Conservation (phyloP, 2,797 vertebrate species). For the Pipistrellus pygmaeus region DNA sequence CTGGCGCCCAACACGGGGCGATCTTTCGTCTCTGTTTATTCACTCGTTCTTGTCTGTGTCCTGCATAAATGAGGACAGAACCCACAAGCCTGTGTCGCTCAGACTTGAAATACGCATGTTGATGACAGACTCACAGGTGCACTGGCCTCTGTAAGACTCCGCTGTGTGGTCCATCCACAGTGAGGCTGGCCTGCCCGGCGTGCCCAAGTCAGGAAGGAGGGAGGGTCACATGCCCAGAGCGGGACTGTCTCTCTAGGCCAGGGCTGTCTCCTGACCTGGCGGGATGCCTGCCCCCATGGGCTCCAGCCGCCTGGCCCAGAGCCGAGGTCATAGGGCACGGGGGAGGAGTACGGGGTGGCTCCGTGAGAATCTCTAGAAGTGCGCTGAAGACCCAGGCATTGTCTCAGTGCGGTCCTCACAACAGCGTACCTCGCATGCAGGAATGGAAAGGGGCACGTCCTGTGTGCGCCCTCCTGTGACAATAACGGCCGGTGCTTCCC, state of each 20-base stretch:
- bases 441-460: neutral
- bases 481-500: neutral
- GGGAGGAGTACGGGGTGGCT: neutral
- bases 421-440: neutral
- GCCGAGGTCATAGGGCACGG: neutral
- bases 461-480: neutral
- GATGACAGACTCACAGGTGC: neutral
- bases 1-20: neutral
- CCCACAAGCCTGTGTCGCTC: neutral
- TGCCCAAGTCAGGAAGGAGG: no score
- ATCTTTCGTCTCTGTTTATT: conserved; percentile 1
- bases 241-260: neutral
- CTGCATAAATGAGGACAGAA: conserved; percentile 21
- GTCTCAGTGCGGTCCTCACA: neutral
- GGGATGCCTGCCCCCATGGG: neutral
- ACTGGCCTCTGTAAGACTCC: neutral
- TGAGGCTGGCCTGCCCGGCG: neutral
- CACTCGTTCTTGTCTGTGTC: neutral
- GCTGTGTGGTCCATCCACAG: neutral
- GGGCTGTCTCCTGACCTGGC: neutral
- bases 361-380: neutral
- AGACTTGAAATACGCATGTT: neutral
- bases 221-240: neutral
- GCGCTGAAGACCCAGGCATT: neutral
- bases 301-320: neutral